Evolutionary conservation across 2,113 vertebrate species (phyloP), one percentile per base, ranked within the genome.

Genomic region (Polyodon spathula): DNA sequence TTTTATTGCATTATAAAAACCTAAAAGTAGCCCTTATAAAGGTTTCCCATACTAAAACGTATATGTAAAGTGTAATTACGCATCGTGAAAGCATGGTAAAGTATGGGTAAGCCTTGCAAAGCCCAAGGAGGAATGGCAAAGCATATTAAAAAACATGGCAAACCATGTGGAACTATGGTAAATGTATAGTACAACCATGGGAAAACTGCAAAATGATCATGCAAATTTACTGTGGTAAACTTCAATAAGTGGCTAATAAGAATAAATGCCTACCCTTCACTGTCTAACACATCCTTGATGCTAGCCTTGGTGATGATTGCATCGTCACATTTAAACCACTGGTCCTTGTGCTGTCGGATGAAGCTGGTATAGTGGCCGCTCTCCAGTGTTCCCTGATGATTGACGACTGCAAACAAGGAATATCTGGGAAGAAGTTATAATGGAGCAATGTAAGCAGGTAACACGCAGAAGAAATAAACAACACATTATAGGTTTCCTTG

Each of bases 241-340:
- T 62, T 5, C 8, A 73, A 55, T 14, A 1, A 64, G 62, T 9
- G 17, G 56, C 62, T 68, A 6, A 12, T 1, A 1, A 4, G 12
- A 16, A 12, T n/a, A n/a, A n/a, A n/a, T n/a, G 80, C 94, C 68
- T 69, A 99, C 96, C 96, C 96, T 85, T 99, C 96, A 10, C 96
- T 99, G 84, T 99, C 95, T 82, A 99, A 89, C 70, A 99, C 96
- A 37, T 99, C 94, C 76, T 93, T 93, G 81, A 98, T 98, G 92
- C 92, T 95, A 88, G 96, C 96, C 88, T 98, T 98, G 81, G 96
- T 99, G 85, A 99, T 99, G 79, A 99, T 97, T 74, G 96, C 96
- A 10, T 99, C 96, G 14, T 99, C 96, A 81, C 96, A 99, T 74
- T 99, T 99, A 86, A 99, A 99, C 96, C 96, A 99, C 88, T 99